phyloP scores from a whole-genome alignment of 2,888 invertebrate genomes.

The Oxyteleia sp. region DNA sequence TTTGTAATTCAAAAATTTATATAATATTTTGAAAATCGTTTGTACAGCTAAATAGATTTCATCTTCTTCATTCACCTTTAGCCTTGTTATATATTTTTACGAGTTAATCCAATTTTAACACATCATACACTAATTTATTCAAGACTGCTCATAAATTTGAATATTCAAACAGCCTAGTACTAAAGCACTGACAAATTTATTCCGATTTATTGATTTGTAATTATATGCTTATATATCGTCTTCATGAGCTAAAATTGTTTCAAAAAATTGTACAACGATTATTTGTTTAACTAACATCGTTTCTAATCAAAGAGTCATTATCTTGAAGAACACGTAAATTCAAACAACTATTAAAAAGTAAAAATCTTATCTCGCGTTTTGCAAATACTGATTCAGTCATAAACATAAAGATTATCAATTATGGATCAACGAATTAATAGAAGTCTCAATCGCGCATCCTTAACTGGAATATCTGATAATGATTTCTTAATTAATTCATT shows the following conservation, averaged over 20 bases:
- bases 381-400: slow-evolving; percentile 35
- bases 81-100: too few relatives aligned
- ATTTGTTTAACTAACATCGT: slow-evolving; percentile 12
- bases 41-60: not conserved
- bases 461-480: slow-evolving; percentile 14
- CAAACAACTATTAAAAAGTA: not conserved
- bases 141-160: too few relatives aligned
- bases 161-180: too few relatives aligned
- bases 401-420: slow-evolving; percentile 34
- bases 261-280: too few relatives aligned
- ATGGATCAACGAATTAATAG: slow-evolving; percentile 21
- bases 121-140: slow-evolving; percentile 14
- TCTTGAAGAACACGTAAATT: slow-evolving; percentile 17
- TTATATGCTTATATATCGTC: too few relatives aligned
- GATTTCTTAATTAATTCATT: slow-evolving; percentile 18
- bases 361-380: slow-evolving; percentile 37
- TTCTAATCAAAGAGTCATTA: slow-evolving; percentile 26
- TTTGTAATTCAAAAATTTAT: slow-evolving; percentile 13
- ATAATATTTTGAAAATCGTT: not conserved
- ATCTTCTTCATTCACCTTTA: slow-evolving; percentile 7
- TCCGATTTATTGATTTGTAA: too few relatives aligned
- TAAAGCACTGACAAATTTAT: too few relatives aligned
- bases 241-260: too few relatives aligned
- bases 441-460: not conserved
- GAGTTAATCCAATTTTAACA: too few relatives aligned